Percentiles rank a stretch among this genome's conserved stretches.
Evolutionary conservation across 2,797 vertebrate genomes (phyloP).

Genomic region (Acrossocheilus wenchowensis): DNA sequence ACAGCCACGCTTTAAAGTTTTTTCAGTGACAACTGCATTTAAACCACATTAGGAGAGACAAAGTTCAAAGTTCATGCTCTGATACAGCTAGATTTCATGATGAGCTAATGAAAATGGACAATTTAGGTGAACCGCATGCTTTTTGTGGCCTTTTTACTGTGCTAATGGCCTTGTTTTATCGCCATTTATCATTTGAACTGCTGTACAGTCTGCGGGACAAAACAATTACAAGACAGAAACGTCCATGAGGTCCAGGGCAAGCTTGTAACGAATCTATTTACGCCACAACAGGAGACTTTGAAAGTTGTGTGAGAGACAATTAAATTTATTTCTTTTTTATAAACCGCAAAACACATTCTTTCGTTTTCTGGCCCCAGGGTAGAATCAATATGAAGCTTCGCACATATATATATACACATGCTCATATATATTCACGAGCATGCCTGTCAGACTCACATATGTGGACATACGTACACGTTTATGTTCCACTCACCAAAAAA

Average conservation of each 20-base stretch:
- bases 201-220: conserved; percentile 68
- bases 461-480: conserved; percentile 26
- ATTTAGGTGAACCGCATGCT: conserved; percentile 67
- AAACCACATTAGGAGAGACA: conserved; percentile 37
- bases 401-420: too few species aligned
- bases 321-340: conserved; percentile 17
- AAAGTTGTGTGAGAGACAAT: conserved; percentile 20
- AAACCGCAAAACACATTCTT: conserved; percentile 10
- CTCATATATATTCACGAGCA: conserved; percentile 16
- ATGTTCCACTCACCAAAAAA: conserved; percentile 56
- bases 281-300: not conserved
- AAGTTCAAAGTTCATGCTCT: conserved; percentile 63
- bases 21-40: not conserved
- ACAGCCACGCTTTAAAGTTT: conserved; percentile 44
- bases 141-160: conserved; percentile 71
- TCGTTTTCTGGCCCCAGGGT: not conserved
- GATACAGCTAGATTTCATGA: not conserved
- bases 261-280: conserved; percentile 57
- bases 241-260: conserved; percentile 62
- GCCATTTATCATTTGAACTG: conserved; percentile 78
- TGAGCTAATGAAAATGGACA: conserved; percentile 21
- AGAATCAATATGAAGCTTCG: conserved; percentile 30
- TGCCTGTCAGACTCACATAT: conserved; percentile 28
- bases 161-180: conserved; percentile 75
- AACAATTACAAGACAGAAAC: conserved; percentile 71